Evolutionary conservation across 1,140 invertebrate genomes (phyloP).

Genomic region (Anastrepha obliqua): DNA sequence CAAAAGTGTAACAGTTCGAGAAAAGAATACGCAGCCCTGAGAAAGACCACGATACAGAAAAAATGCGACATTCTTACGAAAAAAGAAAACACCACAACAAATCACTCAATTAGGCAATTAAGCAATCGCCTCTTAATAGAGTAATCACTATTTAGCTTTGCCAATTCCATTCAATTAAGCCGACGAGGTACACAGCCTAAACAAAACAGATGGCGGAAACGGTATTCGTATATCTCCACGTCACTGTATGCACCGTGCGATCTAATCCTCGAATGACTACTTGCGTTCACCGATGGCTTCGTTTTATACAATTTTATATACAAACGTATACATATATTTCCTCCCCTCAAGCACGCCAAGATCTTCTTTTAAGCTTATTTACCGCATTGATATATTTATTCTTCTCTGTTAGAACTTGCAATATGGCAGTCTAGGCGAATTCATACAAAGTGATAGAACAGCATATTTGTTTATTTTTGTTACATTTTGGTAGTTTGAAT

Average conservation of each 20-base stretch:
- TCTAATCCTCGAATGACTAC: slow-evolving; percentile 35
- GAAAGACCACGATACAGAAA: too few species aligned
- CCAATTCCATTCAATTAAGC: slow-evolving; percentile 42
- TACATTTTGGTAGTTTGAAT: too few species aligned
- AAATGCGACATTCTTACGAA: too few species aligned
- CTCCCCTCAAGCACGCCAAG: too few species aligned
- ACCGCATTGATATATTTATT: too few species aligned
- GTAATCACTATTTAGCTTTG: background rate
- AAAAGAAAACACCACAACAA: background rate
- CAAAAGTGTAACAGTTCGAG: too few species aligned
- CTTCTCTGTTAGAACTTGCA: too few species aligned
- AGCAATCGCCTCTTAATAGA: background rate
- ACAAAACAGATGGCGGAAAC: background rate
- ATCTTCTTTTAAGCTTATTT: too few species aligned
- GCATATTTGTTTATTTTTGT: background rate
- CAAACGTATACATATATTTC: too few species aligned
- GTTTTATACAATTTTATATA: slow-evolving; percentile 30
- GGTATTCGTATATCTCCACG: background rate
- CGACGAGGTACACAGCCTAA: background rate
- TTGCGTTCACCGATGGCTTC: background rate
- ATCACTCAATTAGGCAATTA: slow-evolving; percentile 5
- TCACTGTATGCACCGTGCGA: slow-evolving; percentile 12
- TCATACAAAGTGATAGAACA: background rate
- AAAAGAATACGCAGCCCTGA: too few species aligned
- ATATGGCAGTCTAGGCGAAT: too few species aligned